Conservation (phyloP, 2,888 invertebrate genomes). For the Ennomos erosarius region DNA sequence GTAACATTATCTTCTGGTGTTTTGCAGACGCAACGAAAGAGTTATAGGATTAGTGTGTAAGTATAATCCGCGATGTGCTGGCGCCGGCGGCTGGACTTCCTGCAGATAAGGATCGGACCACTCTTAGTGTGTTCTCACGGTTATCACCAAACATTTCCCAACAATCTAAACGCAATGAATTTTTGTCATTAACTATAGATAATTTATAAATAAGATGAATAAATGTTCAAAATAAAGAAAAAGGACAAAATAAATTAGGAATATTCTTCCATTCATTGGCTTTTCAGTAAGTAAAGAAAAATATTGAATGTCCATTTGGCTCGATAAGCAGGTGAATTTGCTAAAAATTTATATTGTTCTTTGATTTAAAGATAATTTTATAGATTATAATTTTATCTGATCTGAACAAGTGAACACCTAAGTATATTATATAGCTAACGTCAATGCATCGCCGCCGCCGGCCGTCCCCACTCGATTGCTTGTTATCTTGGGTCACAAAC, state of each 20-base stretch:
- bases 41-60: conserved; percentile 58
- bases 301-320: too few relatives aligned
- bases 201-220: conserved; percentile 1
- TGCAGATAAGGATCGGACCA: conserved; percentile 74
- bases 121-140: conserved; percentile 61
- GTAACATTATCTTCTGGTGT: not conserved
- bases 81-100: conserved; percentile 73
- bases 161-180: conserved; percentile 1
- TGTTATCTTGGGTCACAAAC: conserved; percentile 58
- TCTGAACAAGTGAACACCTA: too few relatives aligned
- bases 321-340: too few relatives aligned
- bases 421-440: too few relatives aligned
- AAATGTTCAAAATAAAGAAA: not conserved
- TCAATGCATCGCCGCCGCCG: conserved; percentile 29
- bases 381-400: conserved; percentile 39
- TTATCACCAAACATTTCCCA: conserved; percentile 29
- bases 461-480: conserved; percentile 47
- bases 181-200: conserved; percentile 8
- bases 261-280: too few relatives aligned
- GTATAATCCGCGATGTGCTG: conserved; percentile 65
- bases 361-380: conserved; percentile 58
- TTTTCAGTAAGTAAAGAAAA: too few relatives aligned
- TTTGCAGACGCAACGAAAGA: conserved; percentile 49
- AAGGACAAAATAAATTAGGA: too few relatives aligned
- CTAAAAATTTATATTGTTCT: too few relatives aligned